Evolutionary conservation across 2,113 vertebrate genomes (phyloP), one percentile per base, ranked within the genome.

Genomic region (Otocyon megalotis): DNA sequence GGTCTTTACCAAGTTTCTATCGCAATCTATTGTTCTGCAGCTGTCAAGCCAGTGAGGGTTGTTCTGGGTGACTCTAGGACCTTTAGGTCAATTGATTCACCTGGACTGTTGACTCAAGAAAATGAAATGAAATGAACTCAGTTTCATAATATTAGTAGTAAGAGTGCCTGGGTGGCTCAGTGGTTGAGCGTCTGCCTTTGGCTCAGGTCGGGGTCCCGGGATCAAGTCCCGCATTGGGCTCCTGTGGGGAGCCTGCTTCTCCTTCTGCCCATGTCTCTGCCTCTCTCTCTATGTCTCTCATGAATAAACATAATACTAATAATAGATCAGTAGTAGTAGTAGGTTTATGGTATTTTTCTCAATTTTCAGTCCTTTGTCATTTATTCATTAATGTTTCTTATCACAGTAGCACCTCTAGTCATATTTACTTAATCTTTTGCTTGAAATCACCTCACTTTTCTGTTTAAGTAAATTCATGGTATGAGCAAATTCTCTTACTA

Each of bases 1-100:
- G 58, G 72, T 74, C 58, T 62, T 56, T 62, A 37, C 79, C 77
- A 88, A 35, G 72, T 93, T 54, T 90, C 82, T 43, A 1, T 16
- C 82, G 56, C 76, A 83, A 88, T 94, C 69, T 90, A 26, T 95
- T 96, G 43, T 56, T 89, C 56, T 35, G 14, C 69, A 37, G 96
- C 90, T 69, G 63, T 69, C 69, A 81, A 95, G 56, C 43, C 48
- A 5, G 58, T 20, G 76, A 62, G 71, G 81, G 65, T 74, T 32
- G 8, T 93, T 97, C 58, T 50, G 53, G 80, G 50, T n/a, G 74
- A 50, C 50, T 95, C 53, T 84, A 1, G 92, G 84, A 69, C 93
- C 77, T 90, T 93, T 79, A 86, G 93, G 93, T 62, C 48, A 93
- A 43, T 43, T 74, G 91, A 77, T 95, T 35, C 3, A 11, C 50